Evolutionary conservation across 2,888 invertebrate species (phyloP).

Genomic region (Teleiodes luculella): DNA sequence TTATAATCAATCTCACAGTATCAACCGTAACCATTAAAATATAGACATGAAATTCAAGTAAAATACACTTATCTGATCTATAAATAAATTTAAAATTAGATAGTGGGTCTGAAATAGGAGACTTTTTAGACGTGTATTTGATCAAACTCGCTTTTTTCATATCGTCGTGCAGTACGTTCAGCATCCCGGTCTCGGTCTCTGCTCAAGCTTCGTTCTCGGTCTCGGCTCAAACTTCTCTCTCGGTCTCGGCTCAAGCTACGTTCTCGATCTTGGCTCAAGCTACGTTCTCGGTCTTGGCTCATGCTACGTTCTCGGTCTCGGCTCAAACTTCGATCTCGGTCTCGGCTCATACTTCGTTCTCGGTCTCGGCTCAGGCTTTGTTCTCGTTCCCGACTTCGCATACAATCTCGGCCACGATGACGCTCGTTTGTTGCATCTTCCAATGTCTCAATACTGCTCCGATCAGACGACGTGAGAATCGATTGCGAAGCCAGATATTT

Average conservation of each 20-base stretch:
- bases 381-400: neutral
- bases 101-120: neutral
- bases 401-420: neutral
- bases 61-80: neutral
- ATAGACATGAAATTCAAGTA: neutral
- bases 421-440: conserved; percentile 49
- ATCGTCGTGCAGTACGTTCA: conserved; percentile 39
- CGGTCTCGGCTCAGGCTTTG: neutral
- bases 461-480: conserved; percentile 62
- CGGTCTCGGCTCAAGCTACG: neutral
- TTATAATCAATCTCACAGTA: conserved; percentile 8
- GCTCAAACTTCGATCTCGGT: neutral
- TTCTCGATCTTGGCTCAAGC: neutral
- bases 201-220: neutral
- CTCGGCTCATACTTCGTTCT: neutral
- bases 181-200: neutral
- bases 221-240: neutral
- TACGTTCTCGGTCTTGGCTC: neutral
- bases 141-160: conserved; percentile 58
- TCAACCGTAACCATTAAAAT: conserved; percentile 16
- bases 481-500: conserved; percentile 57
- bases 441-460: conserved; percentile 68
- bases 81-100: neutral
- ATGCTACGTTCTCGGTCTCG: neutral
- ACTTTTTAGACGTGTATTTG: conserved; percentile 80